These are phyloP conservation scores for Galago senegalensis DNA, from an alignment of 2,797 vertebrate species.

Conservation along the genomic window DNA sequence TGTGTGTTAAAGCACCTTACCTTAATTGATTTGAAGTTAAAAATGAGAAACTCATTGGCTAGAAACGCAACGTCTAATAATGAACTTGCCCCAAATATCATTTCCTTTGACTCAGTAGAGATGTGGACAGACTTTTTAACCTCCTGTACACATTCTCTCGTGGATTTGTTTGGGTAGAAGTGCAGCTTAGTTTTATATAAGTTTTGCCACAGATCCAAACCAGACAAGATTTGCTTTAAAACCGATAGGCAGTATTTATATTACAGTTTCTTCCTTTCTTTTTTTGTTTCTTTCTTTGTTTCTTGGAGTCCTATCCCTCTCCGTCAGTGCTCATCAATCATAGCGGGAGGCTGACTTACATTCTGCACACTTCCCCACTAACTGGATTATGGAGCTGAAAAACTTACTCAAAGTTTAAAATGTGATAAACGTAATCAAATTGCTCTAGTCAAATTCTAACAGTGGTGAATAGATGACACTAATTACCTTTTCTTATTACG, in stretches of 20 bases:
- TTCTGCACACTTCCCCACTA: constrained; percentile 92
- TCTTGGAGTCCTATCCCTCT: constrained; percentile 91
- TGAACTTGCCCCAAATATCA: neutral
- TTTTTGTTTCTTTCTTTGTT: constrained; percentile 88
- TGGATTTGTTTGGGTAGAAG: constrained; percentile 71
- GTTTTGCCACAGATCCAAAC: constrained; percentile 83
- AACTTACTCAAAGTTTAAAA: constrained; percentile 98
- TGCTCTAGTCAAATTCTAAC: constrained; percentile 95
- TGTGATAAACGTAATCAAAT: constrained; percentile 98
- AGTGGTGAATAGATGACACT: constrained; percentile 98
- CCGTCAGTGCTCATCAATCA: constrained; percentile 96
- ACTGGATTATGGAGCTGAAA: constrained; percentile 94
- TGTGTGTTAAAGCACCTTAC: neutral
- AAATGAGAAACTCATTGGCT: neutral
- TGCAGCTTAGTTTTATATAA: constrained; percentile 77
- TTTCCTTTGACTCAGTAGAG: neutral
- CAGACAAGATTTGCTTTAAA: constrained; percentile 91
- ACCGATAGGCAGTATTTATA: constrained; percentile 90
- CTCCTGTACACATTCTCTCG: constrained; percentile 21
- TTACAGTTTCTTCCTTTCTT: constrained; percentile 91
- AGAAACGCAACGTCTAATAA: neutral
- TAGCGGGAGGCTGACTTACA: constrained; percentile 92
- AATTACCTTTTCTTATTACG: constrained; percentile 98
- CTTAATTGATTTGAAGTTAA: neutral
- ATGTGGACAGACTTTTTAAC: neutral